Base-by-base conservation (phyloP, 2,113 vertebrate species). In the Motacilla tschutschensis region DNA sequence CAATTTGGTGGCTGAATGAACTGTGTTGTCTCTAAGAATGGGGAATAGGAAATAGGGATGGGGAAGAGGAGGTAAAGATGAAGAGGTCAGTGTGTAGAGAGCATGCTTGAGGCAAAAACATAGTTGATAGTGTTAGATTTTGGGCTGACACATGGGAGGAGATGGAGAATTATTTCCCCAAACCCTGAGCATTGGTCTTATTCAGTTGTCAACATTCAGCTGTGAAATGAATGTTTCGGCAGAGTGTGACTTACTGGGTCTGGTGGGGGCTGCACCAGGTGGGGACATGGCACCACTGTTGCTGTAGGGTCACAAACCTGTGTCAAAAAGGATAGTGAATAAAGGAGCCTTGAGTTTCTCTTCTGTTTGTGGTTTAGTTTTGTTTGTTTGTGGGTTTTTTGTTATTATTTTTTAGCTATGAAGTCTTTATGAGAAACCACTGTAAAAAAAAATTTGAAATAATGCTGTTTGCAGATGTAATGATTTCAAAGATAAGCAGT, bases 1-100 rank as follows among this genome's bases (percentile, higher is more conserved):
- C 0, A 0, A 9, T 36, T 25, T 51, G 0, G 1, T 31, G 70
- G 21, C 28, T 10, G 8, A 57, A 60, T 29, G 7, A 57, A 28
- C 54, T 6, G 17, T 46, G 14, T 17, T 29, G 17, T 43, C n/a
- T 64, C 12, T 19, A 46, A 46, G 10, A 20, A 36, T 31, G 13
- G 2, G 8, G 18, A 67, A 79, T 8, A 51, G 14, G 12, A 77
- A 17, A 46, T 7, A 35, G 8, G n/a, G 26, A 60, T 1, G 5
- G 46, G 12, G 29, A 67, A 29, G n/a, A 59, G 22, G 8, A 57
- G 28, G 21, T 26, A 33, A n/a, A 67, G 19, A 14, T 20, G 35
- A 71, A 63, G 47, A 29, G 3, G 15, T 25, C 33, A 43, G 16
- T 53, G n/a, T 58, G 12, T 8, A 43, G 17, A 62, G 8, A 75